Base-by-base conservation (phyloP, 1,140 invertebrate species). In the Amphibalanus amphitrite region DNA sequence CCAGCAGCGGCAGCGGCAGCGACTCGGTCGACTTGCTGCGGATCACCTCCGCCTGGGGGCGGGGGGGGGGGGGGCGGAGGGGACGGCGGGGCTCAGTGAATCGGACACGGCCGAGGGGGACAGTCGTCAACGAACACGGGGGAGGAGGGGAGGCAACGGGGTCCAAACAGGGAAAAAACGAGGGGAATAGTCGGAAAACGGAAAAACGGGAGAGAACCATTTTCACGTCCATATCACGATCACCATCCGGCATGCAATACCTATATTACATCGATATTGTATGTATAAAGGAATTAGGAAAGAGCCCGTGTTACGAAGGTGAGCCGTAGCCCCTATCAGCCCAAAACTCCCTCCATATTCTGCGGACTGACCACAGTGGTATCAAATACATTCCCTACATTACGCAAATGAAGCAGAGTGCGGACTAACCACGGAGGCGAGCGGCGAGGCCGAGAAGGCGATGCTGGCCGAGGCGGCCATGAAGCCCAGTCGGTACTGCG, bases 1-100 rank as follows among this genome's bases (percentile, higher is more conserved):
- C 78, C 79, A 92, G 91, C 73, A 91, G 82, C 26, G 89, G 87
- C 79, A 90, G 89, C 73, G 90, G 90, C 75, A 91, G 82, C 79
- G 85, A 87, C 73, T 91, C 90, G 6, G 88, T 86, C 78, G 83
- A 89, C 78, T 87, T 88, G 15, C 86, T 84, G 79, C 81, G 85
- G 70, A 92, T 83, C 15, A 92, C 90, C 80, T 90, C 87, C 64
- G 82, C 81, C 89, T 91, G 73, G 71, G 80, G 80, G n/a, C 28
- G n/a, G n/a, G n/a, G n/a, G n/a, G 8, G 25, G 28, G 70, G 29
- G 59, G 26, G 33, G 59, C 28, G 23, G 38, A 69, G n/a, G 23
- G 33, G 40, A 38, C 20, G 29, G 64, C 68, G 28, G 68, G 70
- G 29, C 38, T 47, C 28, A 70, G 28, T 29, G 28, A 73, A 17